Evolutionary conservation across 2,113 vertebrate genomes (phyloP).

Genomic region (mouse (Mus musculus)): DNA sequence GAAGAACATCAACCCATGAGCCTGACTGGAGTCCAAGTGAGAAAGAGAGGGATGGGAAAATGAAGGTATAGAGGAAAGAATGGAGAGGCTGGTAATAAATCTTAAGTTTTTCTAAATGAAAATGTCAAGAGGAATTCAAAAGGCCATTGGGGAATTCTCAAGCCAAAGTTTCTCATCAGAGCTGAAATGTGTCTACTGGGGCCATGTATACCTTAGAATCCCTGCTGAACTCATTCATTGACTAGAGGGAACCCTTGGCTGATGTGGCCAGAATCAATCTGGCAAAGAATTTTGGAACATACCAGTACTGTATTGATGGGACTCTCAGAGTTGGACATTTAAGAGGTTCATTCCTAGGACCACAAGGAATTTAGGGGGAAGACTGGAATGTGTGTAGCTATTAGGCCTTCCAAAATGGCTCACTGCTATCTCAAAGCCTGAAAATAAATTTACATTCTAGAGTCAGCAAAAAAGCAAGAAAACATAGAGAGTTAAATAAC

Average conservation of each 20-base stretch:
- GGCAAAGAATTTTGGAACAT: background rate
- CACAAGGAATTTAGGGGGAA: background rate
- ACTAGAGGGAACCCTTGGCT: background rate
- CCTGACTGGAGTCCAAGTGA: background rate
- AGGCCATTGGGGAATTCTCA: background rate
- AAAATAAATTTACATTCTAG: conserved; percentile 21
- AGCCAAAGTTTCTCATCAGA: conserved; percentile 5
- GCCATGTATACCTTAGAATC: background rate
- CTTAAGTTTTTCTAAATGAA: conserved; percentile 25
- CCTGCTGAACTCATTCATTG: background rate
- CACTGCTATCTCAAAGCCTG: background rate
- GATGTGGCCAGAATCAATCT: background rate
- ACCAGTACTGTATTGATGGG: background rate
- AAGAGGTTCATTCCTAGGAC: background rate
- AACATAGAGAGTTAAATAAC: background rate
- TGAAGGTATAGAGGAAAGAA: background rate
- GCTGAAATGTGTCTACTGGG: background rate
- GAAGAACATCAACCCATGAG: background rate
- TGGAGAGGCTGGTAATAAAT: background rate
- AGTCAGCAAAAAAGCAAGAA: conserved; percentile 3
- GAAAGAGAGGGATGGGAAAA: background rate
- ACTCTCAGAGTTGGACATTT: background rate
- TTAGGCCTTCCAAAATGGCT: background rate
- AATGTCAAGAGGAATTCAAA: conserved; percentile 32
- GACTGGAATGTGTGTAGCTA: background rate